Base-by-base conservation (phyloP, 2,797 vertebrate species). In the Coendou prehensilis region DNA sequence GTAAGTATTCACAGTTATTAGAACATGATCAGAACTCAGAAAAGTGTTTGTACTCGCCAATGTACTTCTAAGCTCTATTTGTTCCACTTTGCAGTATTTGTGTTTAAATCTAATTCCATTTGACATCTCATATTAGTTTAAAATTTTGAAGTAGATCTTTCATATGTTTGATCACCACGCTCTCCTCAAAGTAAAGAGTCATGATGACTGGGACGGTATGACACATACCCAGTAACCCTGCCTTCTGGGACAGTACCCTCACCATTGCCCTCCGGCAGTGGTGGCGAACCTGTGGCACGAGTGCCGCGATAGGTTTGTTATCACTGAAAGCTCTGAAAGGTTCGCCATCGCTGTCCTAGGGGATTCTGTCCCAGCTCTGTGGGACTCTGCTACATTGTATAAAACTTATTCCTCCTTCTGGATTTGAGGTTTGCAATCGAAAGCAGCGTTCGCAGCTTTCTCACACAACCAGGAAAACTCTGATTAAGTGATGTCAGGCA, bases 371-470 rank as follows among this genome's bases (percentile, higher is more conserved):
- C 37, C 41, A 45, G 47, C 59, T 5, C 26, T 33, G 28, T 57
- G 37, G 52, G 17, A 26, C 28, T 88, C 50, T 26, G 13, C 47
- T 18, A 2, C 1, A 4, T 8, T 63, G 0, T n/a, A 2, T 23
- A 9, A 52, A n/a, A 2, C 13, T 28, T 23, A 17, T 7, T 37
- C 45, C 59, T 76, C 50, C 28, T 79, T 52, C 11, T 47, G n/a
- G 13, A 80, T 75, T 23, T 45, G 76, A 79, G 79, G n/a, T 50
- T n/a, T 79, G 15, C 7, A 4, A n/a, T 61, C 61, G 73, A n/a
- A 63, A 47, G 7, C 26, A 1, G 0, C 13, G 6, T 30, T 82
- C 15, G 9, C 20, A 1, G 0, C 18, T 5, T 45, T 87, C 52
- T 76, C 41, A 28, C 0, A 3, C 33, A 28, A 59, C 45, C 8